Evolutionary conservation across 2,113 vertebrate species (phyloP), one percentile per base, ranked within the genome.

Genomic region (Pionites leucogaster): DNA sequence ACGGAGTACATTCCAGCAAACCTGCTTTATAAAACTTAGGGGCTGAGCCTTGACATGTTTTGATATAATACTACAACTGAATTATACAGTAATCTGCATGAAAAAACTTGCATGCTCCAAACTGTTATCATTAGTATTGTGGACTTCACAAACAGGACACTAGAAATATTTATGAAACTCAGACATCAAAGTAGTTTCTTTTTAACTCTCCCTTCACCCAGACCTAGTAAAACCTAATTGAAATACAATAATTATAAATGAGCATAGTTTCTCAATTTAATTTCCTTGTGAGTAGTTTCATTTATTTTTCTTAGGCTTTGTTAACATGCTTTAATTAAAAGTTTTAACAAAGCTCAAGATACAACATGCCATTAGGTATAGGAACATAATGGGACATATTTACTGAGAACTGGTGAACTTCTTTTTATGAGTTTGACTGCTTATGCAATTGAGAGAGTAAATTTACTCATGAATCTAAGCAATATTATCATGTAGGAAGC

Each of bases 181-280:
- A 74, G 78, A 70, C 80, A 90, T 95, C 90, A 72, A 60, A 84
- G 93, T 67, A 95, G 94, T 92, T 96, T 94, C 95, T 88, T 97
- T 98, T 98, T 98, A 97, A 97, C 97, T 97, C 90, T 96, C 82
- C 88, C 60, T 95, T 98, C 94, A 78, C 96, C 94, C 92, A 92
- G 88, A 70, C 95, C 95, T 96, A 96, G 87, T 96, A 92, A 95
- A 96, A 93, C 84, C 97, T 98, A 98, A 98, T 97, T 98, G 98
- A 98, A 98, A 98, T 98, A 98, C 98, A 98, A 98, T 98, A 98
- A 98, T 98, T 98, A 98, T 98, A 98, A 98, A 98, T 98, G 97
- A 96, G 97, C 96, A 98, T 97, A 97, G 97, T 91, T 96, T 97
- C 96, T 97, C 95, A 74, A 95, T 98, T 98, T 98, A 98, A 98